A percentile compares a stretch with the other conserved stretches of the same genome.
phyloP scores from a whole-genome alignment of 2,797 vertebrate genomes.

The Coendou prehensilis region DNA sequence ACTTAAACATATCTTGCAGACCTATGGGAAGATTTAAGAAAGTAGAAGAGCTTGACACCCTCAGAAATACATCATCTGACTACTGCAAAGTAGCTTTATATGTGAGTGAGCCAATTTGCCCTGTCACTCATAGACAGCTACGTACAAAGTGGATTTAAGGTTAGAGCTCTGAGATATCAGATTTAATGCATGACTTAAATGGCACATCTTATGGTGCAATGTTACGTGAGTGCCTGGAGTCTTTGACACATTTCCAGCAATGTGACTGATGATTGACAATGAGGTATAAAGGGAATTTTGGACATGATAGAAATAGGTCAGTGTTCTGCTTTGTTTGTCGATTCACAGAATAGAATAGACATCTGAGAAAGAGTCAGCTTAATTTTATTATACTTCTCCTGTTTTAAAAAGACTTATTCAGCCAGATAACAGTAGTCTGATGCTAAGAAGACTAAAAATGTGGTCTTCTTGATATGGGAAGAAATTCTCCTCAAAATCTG shows the following conservation, averaged over 20 bases:
- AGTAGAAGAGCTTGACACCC: slow-evolving; percentile 55
- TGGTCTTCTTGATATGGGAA: neutral
- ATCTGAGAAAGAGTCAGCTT: neutral
- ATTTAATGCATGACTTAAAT: slow-evolving; percentile 50
- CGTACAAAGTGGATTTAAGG: slow-evolving; percentile 72
- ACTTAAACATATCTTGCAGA: slow-evolving; percentile 11
- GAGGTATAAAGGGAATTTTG: neutral
- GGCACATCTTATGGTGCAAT: neutral
- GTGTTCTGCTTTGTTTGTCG: neutral
- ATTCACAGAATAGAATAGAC: slow-evolving; percentile 18
- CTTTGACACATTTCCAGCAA: neutral
- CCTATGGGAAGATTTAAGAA: slow-evolving; percentile 6
- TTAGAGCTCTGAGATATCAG: slow-evolving; percentile 40
- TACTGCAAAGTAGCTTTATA: slow-evolving; percentile 35
- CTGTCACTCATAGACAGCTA: slow-evolving; percentile 66
- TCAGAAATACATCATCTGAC: slow-evolving; percentile 46
- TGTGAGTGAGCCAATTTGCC: slow-evolving; percentile 71
- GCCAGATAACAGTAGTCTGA: neutral
- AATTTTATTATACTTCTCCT: slow-evolving; percentile 29
- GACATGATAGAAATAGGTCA: slow-evolving; percentile 14
- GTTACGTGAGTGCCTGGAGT: neutral
- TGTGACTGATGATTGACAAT: slow-evolving; percentile 16
- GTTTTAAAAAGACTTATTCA: neutral
- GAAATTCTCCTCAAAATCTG: neutral
- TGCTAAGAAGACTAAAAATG: neutral